These are phyloP conservation scores for Cardinalis cardinalis DNA, from an alignment of 2,113 vertebrate genomes.

Conservation along the genomic window DNA sequence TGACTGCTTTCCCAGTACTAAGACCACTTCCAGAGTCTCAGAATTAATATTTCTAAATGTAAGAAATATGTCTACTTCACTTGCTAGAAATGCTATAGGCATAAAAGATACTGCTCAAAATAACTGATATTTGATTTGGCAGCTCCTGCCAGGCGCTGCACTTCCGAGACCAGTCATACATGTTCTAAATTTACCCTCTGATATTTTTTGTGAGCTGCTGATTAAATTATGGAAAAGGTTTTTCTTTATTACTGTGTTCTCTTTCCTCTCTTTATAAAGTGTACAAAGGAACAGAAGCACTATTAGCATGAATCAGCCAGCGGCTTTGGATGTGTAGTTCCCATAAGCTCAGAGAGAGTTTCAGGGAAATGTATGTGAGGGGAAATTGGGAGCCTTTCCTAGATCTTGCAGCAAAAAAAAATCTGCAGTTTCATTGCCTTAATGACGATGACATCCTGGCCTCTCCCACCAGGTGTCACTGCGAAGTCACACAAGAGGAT, in stretches of 20 bases:
- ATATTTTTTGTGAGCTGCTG: not conserved
- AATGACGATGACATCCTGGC: not conserved
- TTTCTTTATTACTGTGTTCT: not conserved
- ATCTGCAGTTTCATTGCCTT: slow-evolving; percentile 1
- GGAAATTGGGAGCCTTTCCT: not conserved
- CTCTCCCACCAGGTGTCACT: slow-evolving; percentile 49
- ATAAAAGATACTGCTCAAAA: not conserved
- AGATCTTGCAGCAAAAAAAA: not conserved
- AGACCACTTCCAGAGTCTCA: not conserved
- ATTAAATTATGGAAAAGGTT: not conserved
- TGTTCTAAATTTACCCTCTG: slow-evolving; percentile 25
- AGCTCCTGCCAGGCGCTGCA: not conserved
- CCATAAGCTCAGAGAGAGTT: not conserved
- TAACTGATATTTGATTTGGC: not conserved
- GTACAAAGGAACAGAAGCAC: not conserved
- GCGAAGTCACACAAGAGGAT: slow-evolving; percentile 3
- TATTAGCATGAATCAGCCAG: not conserved
- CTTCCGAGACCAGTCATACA: not conserved
- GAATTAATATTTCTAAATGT: not conserved
- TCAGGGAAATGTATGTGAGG: not conserved
- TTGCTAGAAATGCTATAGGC: not conserved
- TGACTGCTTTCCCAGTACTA: not conserved
- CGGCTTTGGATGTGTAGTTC: not conserved
- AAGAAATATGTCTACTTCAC: not conserved
- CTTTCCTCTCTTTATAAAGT: not conserved